Conservation (phyloP, 2,113 vertebrate genomes). For the Alligator mississippiensis region DNA sequence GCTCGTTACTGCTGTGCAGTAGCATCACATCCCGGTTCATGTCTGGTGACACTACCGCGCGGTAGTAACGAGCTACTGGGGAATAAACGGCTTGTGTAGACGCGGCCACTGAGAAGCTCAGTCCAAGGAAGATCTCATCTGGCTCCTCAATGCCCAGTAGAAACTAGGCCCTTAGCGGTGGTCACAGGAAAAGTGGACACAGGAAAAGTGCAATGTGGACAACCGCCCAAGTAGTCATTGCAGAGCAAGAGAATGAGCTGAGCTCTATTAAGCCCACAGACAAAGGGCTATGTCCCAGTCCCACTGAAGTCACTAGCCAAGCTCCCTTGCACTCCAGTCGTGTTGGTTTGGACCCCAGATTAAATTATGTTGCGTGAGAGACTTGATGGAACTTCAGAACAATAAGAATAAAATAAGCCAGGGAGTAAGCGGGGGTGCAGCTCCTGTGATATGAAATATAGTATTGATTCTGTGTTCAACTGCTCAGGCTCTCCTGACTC, state of each 20-base stretch:
- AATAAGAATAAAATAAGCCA: conserved; percentile 19
- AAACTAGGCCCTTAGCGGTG: neutral
- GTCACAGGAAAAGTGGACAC: neutral
- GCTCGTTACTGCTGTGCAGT: too few relatives aligned
- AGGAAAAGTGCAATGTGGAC: too few relatives aligned
- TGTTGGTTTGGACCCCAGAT: conserved; percentile 10
- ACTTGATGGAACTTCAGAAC: conserved; percentile 21
- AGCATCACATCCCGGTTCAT: too few relatives aligned
- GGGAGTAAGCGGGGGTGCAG: conserved; percentile 9
- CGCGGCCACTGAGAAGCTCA: neutral
- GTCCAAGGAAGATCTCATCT: neutral
- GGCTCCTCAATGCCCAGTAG: neutral
- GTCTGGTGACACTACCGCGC: too few relatives aligned
- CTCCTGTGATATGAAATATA: conserved; percentile 62
- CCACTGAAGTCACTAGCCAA: neutral
- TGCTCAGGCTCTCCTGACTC: conserved; percentile 52
- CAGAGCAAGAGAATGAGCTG: conserved; percentile 1
- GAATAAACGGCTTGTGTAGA: too few relatives aligned
- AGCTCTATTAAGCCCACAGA: neutral
- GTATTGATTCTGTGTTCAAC: conserved; percentile 61
- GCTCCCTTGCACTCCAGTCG: neutral
- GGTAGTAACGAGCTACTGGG: too few relatives aligned
- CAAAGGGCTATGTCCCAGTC: neutral
- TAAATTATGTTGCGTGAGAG: conserved; percentile 35
- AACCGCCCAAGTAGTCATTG: neutral